A percentile compares a stretch with the other conserved stretches of the same genome.
Evolutionary conservation across 2,888 invertebrate species (phyloP).

Genomic region (Chaetogeoica ovagalla): DNA sequence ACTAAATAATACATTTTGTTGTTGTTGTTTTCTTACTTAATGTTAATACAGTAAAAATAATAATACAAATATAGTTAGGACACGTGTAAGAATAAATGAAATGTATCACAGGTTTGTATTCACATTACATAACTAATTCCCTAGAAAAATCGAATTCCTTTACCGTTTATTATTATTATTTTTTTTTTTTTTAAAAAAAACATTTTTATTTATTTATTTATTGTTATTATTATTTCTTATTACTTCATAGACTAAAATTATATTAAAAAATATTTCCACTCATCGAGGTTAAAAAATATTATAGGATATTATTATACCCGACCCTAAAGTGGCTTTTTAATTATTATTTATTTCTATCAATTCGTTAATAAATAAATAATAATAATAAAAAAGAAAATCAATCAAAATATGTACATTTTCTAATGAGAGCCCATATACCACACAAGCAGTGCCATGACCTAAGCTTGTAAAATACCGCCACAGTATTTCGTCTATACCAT

Average conservation of each 20-base stretch:
- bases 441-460: slow-evolving; percentile 14
- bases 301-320: slow-evolving; percentile 43
- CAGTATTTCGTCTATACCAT: no score
- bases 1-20: slow-evolving; percentile 41
- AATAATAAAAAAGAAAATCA: neutral
- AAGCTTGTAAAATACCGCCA: neutral
- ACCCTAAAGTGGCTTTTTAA: slow-evolving; percentile 34
- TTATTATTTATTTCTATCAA: slow-evolving; percentile 1
- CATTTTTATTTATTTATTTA: no score
- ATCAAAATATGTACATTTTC: slow-evolving; percentile 1
- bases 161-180: slow-evolving; percentile 16
- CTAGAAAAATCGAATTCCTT: slow-evolving; percentile 34
- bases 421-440: slow-evolving; percentile 40
- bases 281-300: slow-evolving; percentile 3
- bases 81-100: slow-evolving; percentile 40
- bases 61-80: slow-evolving; percentile 49
- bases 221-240: neutral
- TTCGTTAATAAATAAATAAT: no score
- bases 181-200: neutral
- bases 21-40: slow-evolving; percentile 17
- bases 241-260: neutral
- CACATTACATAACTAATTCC: slow-evolving; percentile 19
- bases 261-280: neutral
- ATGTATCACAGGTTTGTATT: slow-evolving; percentile 51
- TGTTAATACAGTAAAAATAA: slow-evolving; percentile 33